Percentiles rank a stretch among this genome's conserved stretches.
phyloP scores from a whole-genome alignment of 2,797 vertebrate genomes.

The Acanthis flammea region DNA sequence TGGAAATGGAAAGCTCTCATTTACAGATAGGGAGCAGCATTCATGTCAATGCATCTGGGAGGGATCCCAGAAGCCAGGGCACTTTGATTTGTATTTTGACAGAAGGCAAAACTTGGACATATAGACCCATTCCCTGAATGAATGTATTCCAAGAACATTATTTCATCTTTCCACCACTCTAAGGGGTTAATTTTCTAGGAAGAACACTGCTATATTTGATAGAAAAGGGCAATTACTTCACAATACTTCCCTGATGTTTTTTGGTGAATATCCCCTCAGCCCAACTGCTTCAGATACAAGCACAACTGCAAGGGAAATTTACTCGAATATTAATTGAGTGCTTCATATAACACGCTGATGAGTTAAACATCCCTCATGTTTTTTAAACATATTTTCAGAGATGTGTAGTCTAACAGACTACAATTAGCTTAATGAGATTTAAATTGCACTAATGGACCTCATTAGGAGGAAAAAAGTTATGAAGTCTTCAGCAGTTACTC shows the following conservation, averaged over 20 bases:
- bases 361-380: constrained; percentile 16
- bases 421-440: constrained; percentile 61
- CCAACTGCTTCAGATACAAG: not conserved
- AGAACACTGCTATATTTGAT: not conserved
- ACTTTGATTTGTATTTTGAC: not conserved
- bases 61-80: not conserved
- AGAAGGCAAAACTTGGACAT: not conserved
- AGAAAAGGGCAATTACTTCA: not conserved
- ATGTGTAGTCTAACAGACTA: not conserved
- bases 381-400: constrained; percentile 41
- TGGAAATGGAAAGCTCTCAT: not conserved
- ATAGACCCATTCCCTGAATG: not conserved
- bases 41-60: not conserved
- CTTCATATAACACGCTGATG: not conserved
- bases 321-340: not conserved
- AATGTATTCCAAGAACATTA: not conserved
- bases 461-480: constrained; percentile 31
- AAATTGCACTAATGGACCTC: constrained; percentile 53
- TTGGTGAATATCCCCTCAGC: not conserved
- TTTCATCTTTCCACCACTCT: not conserved
- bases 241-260: not conserved
- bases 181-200: not conserved
- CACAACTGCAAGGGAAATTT: constrained; percentile 12
- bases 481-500: not conserved
- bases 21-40: not conserved